A percentile compares a stretch with the other conserved stretches of the same genome.
These are phyloP conservation scores for Cerceris ruficornis DNA, from an alignment of 2,888 invertebrate genomes.

Conservation along the genomic window DNA sequence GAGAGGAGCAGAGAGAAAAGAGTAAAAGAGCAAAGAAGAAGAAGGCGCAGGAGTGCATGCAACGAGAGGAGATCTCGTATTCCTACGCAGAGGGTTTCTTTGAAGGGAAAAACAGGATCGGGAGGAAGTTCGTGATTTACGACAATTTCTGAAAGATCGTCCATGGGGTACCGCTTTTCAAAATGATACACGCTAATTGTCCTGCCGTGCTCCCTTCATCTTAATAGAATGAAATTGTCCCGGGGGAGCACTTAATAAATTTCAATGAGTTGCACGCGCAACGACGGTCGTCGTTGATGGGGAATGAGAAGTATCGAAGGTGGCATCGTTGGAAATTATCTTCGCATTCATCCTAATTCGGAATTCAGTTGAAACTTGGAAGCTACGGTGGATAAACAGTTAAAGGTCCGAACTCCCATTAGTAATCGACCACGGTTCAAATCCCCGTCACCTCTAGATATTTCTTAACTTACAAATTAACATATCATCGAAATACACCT, in stretches of 20 bases:
- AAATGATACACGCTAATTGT: slow-evolving; percentile 43
- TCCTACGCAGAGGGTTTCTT: slow-evolving; percentile 6
- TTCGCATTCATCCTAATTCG: too few relatives aligned
- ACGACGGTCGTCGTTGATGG: background rate
- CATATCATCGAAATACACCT: too few relatives aligned
- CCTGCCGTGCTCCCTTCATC: slow-evolving; percentile 8
- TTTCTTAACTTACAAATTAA: too few relatives aligned
- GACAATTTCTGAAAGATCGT: slow-evolving; percentile 36
- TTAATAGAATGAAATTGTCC: slow-evolving; percentile 49
- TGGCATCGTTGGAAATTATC: slow-evolving; percentile 8
- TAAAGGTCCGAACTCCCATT: too few relatives aligned
- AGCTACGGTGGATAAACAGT: too few relatives aligned
- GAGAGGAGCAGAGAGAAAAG: background rate
- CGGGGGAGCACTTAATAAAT: slow-evolving; percentile 40
- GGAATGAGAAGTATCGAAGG: slow-evolving; percentile 2
- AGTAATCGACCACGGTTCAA: too few relatives aligned
- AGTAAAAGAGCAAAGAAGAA: background rate
- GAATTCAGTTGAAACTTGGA: too few relatives aligned
- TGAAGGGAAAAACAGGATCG: slow-evolving; percentile 23
- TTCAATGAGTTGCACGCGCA: slow-evolving; percentile 20
- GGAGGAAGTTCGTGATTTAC: slow-evolving; percentile 41
- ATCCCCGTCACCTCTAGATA: too few relatives aligned
- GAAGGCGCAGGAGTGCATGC: background rate
- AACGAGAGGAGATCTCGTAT: slow-evolving; percentile 31
- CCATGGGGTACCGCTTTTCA: slow-evolving; percentile 9